These are phyloP conservation scores for Monochamus saltuarius DNA, from an alignment of 1,140 invertebrate genomes.

Conservation along the genomic window DNA sequence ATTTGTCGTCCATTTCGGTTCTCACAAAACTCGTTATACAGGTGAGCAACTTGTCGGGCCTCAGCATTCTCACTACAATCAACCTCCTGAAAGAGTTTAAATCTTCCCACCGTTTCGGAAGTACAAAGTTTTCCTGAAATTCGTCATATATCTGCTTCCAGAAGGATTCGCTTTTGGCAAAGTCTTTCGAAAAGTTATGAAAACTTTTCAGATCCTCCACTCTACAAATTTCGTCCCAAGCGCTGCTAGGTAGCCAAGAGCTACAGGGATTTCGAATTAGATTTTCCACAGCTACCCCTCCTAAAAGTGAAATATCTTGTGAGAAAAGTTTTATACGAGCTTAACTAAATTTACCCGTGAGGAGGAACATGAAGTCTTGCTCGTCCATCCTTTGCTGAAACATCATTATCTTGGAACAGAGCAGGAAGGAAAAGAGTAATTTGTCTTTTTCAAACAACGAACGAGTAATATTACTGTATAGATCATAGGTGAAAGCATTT, in stretches of 20 bases:
- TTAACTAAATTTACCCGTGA: conserved; percentile 64
- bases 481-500: conserved; percentile 82
- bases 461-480: conserved; percentile 82
- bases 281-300: conserved; percentile 75
- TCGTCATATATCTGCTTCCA: conserved; percentile 80
- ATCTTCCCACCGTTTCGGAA: conserved; percentile 68
- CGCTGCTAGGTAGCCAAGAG: conserved; percentile 78
- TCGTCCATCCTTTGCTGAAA: conserved; percentile 68
- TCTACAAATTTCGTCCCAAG: conserved; percentile 84
- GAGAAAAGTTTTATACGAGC: background rate
- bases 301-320: background rate
- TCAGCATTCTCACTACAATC: conserved; percentile 74
- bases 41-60: conserved; percentile 78
- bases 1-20: conserved; percentile 74
- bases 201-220: conserved; percentile 61
- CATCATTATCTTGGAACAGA: conserved; percentile 76
- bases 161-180: conserved; percentile 54
- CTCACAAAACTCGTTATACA: conserved; percentile 67
- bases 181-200: conserved; percentile 53
- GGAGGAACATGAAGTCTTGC: conserved; percentile 76
- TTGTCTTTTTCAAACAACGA: conserved; percentile 96
- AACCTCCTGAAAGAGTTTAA: conserved; percentile 78
- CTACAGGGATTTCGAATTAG: conserved; percentile 67
- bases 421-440: conserved; percentile 86
- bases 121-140: conserved; percentile 57